Base-by-base conservation (phyloP, 2,888 invertebrate genomes). In the Leucophenga maculata region DNA sequence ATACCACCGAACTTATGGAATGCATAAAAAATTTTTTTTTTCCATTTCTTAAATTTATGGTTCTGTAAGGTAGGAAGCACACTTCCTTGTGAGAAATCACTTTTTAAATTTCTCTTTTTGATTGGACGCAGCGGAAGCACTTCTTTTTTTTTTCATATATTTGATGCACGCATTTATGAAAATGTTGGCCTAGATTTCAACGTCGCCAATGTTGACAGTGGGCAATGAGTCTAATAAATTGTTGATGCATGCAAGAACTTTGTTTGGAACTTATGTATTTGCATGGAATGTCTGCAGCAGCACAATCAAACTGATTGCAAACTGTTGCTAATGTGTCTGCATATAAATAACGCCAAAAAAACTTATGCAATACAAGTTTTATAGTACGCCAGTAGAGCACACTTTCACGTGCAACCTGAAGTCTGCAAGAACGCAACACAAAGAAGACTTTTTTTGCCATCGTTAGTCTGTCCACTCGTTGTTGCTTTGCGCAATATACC, bases 221-320 rank as follows among this genome's bases (percentile, higher is more conserved):
- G 4, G 26, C 39, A 39, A 11, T 39, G 9, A 39, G 39, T 8
- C 11, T 39, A 1, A 50, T 50, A 50, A n/a, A 16, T 50, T 50
- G 14, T 50, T 50, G 39, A 39, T 11, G 39, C 39, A 39, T 8
- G 8, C 39, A 39, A 39, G 8, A 39, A 39, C 8, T 11, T 39
- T 39, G 11, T 11, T 32, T 32, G 3, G 6, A 39, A 39, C 11
- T 39, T 11, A 39, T 11, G 8, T 39, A 39, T 39, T 6, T 39
- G 8, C 39, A 39, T 11, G 39, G 3, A 39, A 39, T 9, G 11
- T 39, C 8, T 11, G 39, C 39, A 39, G 39, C 20, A 55, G n/a
- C 16, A 26, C 26, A 26, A 55, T 55, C 55, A 55, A 26, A 20
- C 55, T 55, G 55, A 55, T 55, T 55, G 55, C 55, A 55, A 55